These are phyloP conservation scores for Latheticus oryzae DNA, from an alignment of 2,888 invertebrate genomes.

Conservation along the genomic window DNA sequence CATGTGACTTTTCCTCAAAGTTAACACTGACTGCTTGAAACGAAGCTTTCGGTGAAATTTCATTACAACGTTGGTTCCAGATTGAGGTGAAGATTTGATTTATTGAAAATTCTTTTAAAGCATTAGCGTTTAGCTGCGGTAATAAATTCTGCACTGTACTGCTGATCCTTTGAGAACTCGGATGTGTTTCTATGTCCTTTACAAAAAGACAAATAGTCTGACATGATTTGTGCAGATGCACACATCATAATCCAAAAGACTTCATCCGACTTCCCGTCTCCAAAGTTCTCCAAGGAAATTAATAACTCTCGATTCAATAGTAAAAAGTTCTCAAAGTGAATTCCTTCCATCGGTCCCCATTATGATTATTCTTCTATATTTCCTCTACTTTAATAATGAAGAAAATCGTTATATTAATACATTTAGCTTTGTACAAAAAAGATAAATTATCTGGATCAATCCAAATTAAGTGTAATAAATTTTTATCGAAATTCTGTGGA, in stretches of 20 bases:
- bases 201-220: slow-evolving; percentile 30
- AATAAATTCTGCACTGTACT: slow-evolving; percentile 33
- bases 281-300: slow-evolving; percentile 51
- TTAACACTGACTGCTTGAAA: no score
- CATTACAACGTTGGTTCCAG: slow-evolving; percentile 6
- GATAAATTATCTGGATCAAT: no score
- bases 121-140: slow-evolving; percentile 27
- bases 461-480: slow-evolving; percentile 33
- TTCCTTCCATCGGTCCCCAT: slow-evolving; percentile 58
- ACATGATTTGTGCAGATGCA: slow-evolving; percentile 46
- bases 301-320: slow-evolving; percentile 59
- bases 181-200: slow-evolving; percentile 8
- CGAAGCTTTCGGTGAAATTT: no score
- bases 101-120: slow-evolving; percentile 23
- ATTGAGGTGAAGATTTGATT: slow-evolving; percentile 33
- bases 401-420: slow-evolving; percentile 58
- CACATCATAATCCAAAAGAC: slow-evolving; percentile 46
- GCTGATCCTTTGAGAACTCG: slow-evolving; percentile 21
- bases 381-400: slow-evolving; percentile 50
- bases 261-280: slow-evolving; percentile 47
- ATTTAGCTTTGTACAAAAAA: slow-evolving; percentile 58
- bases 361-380: slow-evolving; percentile 60
- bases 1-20: no score
- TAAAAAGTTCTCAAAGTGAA: slow-evolving; percentile 59
- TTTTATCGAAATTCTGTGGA: slow-evolving; percentile 32